Conservation (phyloP, 2,888 invertebrate species). For the Zaprionus lineosus region DNA sequence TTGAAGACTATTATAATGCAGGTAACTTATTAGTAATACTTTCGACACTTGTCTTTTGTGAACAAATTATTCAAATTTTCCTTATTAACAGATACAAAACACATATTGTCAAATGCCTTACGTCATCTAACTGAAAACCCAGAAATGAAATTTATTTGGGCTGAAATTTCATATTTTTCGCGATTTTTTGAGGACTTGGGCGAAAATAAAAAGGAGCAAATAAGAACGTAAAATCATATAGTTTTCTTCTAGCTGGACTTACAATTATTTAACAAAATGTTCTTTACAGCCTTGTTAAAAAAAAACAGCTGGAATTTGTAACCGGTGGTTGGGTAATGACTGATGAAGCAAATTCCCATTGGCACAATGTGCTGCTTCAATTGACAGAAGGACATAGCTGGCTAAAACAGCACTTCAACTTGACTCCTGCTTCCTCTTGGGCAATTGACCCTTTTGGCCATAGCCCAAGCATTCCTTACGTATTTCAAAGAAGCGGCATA, state of each 20-base stretch:
- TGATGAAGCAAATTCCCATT: slow-evolving; percentile 98
- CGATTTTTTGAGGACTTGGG: slow-evolving; percentile 94
- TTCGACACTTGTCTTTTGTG: background rate
- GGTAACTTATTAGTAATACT: too few species aligned
- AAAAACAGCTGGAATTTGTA: slow-evolving; percentile 96
- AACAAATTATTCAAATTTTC: background rate
- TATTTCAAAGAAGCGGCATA: slow-evolving; percentile 91
- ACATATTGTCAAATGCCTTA: slow-evolving; percentile 95
- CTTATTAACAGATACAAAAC: slow-evolving; percentile 91
- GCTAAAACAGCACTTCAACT: slow-evolving; percentile 91
- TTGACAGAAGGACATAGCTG: slow-evolving; percentile 98
- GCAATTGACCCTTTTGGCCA: slow-evolving; percentile 97
- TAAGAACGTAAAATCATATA: slow-evolving; percentile 73
- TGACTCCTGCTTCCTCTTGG: slow-evolving; percentile 92
- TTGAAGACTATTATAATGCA: slow-evolving; percentile 90
- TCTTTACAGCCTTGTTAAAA: slow-evolving; percentile 87
- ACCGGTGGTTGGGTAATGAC: slow-evolving; percentile 99
- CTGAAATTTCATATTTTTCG: slow-evolving; percentile 96
- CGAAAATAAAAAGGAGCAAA: slow-evolving; percentile 84
- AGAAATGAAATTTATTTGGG: slow-evolving; percentile 97
- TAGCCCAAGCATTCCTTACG: slow-evolving; percentile 92
- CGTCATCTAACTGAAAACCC: slow-evolving; percentile 87
- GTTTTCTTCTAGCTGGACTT: background rate
- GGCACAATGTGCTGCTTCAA: slow-evolving; percentile 94
- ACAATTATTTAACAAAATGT: background rate